Evolutionary conservation across 2,888 invertebrate species (phyloP).

Genomic region (Tubulanus polymorphus): DNA sequence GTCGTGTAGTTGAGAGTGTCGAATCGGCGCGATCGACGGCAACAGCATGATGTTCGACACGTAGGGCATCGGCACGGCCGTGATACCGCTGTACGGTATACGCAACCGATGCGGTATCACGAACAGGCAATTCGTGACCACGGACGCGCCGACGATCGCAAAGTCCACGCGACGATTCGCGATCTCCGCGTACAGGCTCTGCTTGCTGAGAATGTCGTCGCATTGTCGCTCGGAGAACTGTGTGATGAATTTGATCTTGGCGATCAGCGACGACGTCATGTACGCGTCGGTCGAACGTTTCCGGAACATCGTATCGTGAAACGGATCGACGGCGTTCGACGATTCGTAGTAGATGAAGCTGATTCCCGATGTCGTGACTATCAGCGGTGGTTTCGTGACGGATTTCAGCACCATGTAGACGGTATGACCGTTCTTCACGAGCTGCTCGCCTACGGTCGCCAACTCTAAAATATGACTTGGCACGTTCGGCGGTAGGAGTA

Average conservation of each 20-base stretch:
- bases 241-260: background rate
- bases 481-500: constrained; percentile 4
- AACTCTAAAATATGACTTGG: constrained; percentile 10
- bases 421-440: constrained; percentile 9
- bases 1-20: background rate
- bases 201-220: constrained; percentile 4
- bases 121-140: constrained; percentile 2
- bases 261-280: background rate
- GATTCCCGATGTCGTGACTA: background rate
- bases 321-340: background rate
- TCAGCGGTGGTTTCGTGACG: background rate
- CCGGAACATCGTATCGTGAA: background rate
- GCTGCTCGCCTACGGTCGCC: constrained; percentile 8
- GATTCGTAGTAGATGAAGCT: background rate
- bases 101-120: constrained; percentile 14
- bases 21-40: constrained; percentile 3
- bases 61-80: background rate
- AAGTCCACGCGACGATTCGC: constrained; percentile 12
- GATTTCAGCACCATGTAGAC: constrained; percentile 6
- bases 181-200: constrained; percentile 1
- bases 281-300: background rate
- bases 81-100: constrained; percentile 11
- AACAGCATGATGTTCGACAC: constrained; percentile 1
- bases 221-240: background rate
- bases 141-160: constrained; percentile 12